Base-by-base conservation (phyloP, 2,888 invertebrate species). In the Drosophila barbarae region DNA sequence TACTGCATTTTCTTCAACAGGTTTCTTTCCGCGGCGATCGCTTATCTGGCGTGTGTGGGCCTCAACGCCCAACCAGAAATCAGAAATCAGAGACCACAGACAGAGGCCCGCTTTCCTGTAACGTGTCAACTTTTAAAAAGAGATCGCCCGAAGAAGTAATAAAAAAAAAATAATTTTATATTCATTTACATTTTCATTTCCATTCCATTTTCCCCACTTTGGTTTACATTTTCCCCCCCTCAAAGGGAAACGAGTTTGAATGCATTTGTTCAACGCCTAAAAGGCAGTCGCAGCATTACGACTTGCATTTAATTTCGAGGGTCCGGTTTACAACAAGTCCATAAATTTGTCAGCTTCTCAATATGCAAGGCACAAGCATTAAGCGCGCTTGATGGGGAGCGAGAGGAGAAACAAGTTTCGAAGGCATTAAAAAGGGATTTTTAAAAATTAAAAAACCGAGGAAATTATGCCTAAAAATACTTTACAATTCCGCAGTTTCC, bases 1-100 rank as follows among this genome's bases (percentile, higher is more conserved):
- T 21, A 44, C 73, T 80, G 79, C 79, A 80, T 83, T 80, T 80
- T 77, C 83, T 76, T 83, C 56, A 80, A 83, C 79, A 83, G 79
- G 79, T 80, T 79, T 60, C 52, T 83, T 83, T 47, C 42, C 42
- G 54, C 15, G 57, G 49, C 69, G 73, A 61, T 74, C 46, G 74
- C 63, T 61, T 68, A 64, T 61, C 65, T 49, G 35, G 68, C 53
- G 56, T 60, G 65, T 65, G 56, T 56, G 57, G 67, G 67, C 47
- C 41, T 53, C 51, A 57, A 67, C 64, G 55, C 64, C 65, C 55
- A 50, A 61, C 51, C 61, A 61, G 61, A 42, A 42, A 61, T 52
- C 38, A 38, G 52, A 51, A 51, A 56, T 41, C 61, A 49, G 68
- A 53, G 39, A 52, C 66, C 67, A 49, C 67, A 67, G 67, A 34